phyloP scores from a whole-genome alignment of 2,797 vertebrate genomes.

The Oreochromis grahami region DNA sequence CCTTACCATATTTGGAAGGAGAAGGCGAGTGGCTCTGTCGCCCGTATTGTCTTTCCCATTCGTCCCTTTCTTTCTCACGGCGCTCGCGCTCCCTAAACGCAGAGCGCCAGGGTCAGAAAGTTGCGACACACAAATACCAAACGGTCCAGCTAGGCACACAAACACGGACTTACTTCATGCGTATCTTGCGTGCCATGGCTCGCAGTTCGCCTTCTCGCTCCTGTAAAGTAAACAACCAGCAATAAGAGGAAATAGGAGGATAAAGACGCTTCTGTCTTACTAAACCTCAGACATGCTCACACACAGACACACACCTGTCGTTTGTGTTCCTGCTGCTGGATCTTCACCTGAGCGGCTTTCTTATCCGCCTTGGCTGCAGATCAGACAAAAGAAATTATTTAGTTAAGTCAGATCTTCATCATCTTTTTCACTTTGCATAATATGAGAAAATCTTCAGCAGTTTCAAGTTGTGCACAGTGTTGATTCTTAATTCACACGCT shows the following conservation, averaged over 20 bases:
- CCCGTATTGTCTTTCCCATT: constrained; percentile 90
- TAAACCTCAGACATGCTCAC: neutral
- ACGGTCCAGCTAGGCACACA: neutral
- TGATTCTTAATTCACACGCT: neutral
- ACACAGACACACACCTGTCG: constrained; percentile 73
- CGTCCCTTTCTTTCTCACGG: constrained; percentile 88
- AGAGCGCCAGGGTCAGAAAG: constrained; percentile 35
- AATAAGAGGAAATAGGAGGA: neutral
- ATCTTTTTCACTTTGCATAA: neutral
- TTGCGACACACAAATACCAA: constrained; percentile 30
- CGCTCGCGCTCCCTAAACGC: constrained; percentile 85
- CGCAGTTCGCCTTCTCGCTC: constrained; percentile 91
- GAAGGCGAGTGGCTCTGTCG: constrained; percentile 88
- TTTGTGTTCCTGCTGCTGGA: constrained; percentile 90
- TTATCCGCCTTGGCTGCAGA: constrained; percentile 92
- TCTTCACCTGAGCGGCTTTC: constrained; percentile 90
- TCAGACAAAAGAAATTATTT: rapidly evolving
- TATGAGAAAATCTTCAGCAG: neutral
- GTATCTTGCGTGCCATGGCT: constrained; percentile 95
- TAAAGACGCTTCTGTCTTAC: neutral
- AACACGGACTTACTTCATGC: constrained; percentile 86
- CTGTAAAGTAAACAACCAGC: constrained; percentile 60
- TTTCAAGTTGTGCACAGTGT: neutral
- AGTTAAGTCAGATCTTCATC: neutral
- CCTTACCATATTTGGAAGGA: constrained; percentile 80